These are phyloP conservation scores for Hyposmocoma kahamanoa DNA, from an alignment of 1,140 invertebrate genomes.

Conservation along the genomic window DNA sequence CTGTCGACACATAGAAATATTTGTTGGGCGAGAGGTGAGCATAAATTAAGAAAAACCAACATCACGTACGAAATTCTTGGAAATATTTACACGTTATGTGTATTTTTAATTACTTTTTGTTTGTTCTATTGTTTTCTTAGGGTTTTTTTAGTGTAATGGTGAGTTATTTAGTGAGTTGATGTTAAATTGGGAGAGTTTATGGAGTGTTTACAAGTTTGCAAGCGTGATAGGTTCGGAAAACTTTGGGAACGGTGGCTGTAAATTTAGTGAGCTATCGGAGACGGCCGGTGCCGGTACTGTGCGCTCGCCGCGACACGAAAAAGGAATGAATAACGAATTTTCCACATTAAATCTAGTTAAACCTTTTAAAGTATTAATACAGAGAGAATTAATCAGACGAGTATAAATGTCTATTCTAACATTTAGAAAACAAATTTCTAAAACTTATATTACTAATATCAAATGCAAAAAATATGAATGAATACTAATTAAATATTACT, in stretches of 20 bases:
- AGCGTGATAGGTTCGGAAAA: slow-evolving; percentile 30
- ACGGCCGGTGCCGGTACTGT: slow-evolving; percentile 46
- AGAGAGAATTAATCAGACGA: too few relatives aligned
- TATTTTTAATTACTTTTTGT: slow-evolving; percentile 7
- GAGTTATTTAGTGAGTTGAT: neutral
- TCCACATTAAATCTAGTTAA: too few relatives aligned
- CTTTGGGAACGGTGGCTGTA: slow-evolving; percentile 25
- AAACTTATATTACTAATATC: too few relatives aligned
- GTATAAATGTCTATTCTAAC: too few relatives aligned
- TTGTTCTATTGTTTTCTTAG: neutral
- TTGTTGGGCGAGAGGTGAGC: slow-evolving; percentile 28
- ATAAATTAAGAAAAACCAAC: slow-evolving; percentile 14
- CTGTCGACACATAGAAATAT: slow-evolving; percentile 28
- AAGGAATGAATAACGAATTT: too few relatives aligned
- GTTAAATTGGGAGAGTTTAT: slow-evolving; percentile 3
- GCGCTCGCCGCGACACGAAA: slow-evolving; percentile 6
- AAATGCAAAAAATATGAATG: too few relatives aligned
- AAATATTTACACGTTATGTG: slow-evolving; percentile 16
- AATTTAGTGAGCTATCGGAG: slow-evolving; percentile 47
- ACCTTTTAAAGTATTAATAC: too few relatives aligned
- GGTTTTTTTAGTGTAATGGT: neutral
- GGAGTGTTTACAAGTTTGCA: slow-evolving; percentile 13
- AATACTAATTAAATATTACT: too few relatives aligned
- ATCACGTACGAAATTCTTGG: slow-evolving; percentile 14
- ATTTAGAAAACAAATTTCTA: too few relatives aligned